Conservation (phyloP, 2,888 invertebrate genomes). For the Ophraella communa region DNA sequence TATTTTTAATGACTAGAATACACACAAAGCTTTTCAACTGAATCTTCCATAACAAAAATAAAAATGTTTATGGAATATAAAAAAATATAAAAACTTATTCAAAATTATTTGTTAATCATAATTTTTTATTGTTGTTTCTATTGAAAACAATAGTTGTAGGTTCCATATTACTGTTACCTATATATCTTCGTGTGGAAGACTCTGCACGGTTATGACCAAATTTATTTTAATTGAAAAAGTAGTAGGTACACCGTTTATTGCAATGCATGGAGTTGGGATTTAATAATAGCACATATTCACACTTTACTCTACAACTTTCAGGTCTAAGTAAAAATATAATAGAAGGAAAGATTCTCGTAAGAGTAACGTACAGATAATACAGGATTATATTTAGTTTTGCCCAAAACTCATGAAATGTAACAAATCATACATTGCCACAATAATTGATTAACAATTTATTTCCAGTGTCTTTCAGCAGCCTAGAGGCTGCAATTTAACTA, state of each 20-base stretch:
- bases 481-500: neutral
- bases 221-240: neutral
- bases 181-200: too few relatives aligned
- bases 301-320: neutral
- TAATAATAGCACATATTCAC: neutral
- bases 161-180: too few relatives aligned
- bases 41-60: neutral
- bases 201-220: neutral
- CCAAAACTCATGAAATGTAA: neutral
- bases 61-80: too few relatives aligned
- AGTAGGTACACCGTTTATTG: neutral
- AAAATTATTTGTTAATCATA: neutral
- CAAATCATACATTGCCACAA: neutral
- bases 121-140: too few relatives aligned
- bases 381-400: neutral
- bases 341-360: neutral
- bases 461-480: neutral
- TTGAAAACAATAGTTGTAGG: too few relatives aligned
- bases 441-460: neutral
- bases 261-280: neutral
- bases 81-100: too few relatives aligned
- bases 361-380: neutral
- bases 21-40: neutral
- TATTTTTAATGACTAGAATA: slow-evolving; percentile 23
- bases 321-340: neutral